These are phyloP conservation scores for Tachina fera DNA, from an alignment of 2,888 invertebrate species.

Conservation along the genomic window DNA sequence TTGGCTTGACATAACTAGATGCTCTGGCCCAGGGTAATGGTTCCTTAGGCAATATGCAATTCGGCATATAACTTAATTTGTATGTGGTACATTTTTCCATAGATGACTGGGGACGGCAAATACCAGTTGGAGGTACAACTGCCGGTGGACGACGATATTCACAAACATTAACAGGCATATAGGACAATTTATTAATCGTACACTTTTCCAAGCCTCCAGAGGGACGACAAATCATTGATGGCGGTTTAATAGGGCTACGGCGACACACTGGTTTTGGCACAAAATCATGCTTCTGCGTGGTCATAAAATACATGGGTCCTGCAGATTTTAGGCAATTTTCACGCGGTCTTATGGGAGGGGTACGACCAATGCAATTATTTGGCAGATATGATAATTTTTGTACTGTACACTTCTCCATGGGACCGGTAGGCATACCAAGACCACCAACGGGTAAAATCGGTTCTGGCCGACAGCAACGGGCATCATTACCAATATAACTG, in stretches of 20 bases:
- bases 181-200: constrained; percentile 81
- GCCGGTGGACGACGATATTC: constrained; percentile 75
- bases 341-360: constrained; percentile 85
- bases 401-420: constrained; percentile 80
- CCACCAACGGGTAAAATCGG: constrained; percentile 78
- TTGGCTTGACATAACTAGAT: constrained; percentile 77
- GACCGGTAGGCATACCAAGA: constrained; percentile 76
- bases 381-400: constrained; percentile 85
- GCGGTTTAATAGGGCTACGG: constrained; percentile 77
- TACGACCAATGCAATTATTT: constrained; percentile 84
- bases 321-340: constrained; percentile 86
- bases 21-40: constrained; percentile 79
- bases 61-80: constrained; percentile 84
- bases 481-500: constrained; percentile 79
- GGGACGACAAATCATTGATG: constrained; percentile 77
- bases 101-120: constrained; percentile 76
- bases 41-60: constrained; percentile 81
- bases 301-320: constrained; percentile 88
- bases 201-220: constrained; percentile 79
- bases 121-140: constrained; percentile 78
- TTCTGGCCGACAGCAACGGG: constrained; percentile 75
- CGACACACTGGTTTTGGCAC: constrained; percentile 85
- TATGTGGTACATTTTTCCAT: constrained; percentile 84
- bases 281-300: constrained; percentile 89
- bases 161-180: constrained; percentile 80